Conservation (phyloP, 2,113 vertebrate species). For the Pseudorhombus dupliciocellatus region DNA sequence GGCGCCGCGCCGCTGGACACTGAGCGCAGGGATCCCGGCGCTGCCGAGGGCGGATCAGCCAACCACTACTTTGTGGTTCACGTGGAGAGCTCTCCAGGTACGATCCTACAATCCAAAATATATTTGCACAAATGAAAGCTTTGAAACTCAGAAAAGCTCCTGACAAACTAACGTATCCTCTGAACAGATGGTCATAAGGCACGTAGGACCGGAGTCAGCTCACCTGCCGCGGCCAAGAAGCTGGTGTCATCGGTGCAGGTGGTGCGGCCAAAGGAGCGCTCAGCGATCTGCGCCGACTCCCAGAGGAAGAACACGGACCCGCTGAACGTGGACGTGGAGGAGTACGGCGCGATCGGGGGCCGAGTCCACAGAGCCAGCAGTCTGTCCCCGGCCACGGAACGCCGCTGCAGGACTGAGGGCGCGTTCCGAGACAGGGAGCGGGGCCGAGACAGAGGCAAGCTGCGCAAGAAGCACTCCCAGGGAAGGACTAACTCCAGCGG, state of each 20-base stretch:
- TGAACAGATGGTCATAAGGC: slow-evolving; percentile 75
- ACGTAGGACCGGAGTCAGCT: slow-evolving; percentile 35
- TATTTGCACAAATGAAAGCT: too few relatives aligned
- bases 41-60: slow-evolving; percentile 60
- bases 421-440: slow-evolving; percentile 72
- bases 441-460: slow-evolving; percentile 79
- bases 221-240: slow-evolving; percentile 53
- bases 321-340: slow-evolving; percentile 54
- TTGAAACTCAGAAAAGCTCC: too few relatives aligned
- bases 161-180: not conserved
- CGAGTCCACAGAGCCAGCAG: slow-evolving; percentile 71
- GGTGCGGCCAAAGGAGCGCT: slow-evolving; percentile 90
- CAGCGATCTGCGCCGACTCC: slow-evolving; percentile 53
- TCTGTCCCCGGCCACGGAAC: slow-evolving; percentile 65
- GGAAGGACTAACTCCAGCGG: slow-evolving; percentile 77
- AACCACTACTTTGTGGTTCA: slow-evolving; percentile 81
- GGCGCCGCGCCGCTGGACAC: slow-evolving; percentile 42
- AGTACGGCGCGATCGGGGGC: slow-evolving; percentile 54
- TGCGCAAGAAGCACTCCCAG: slow-evolving; percentile 82
- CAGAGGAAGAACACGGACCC: slow-evolving; percentile 75
- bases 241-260: slow-evolving; percentile 78
- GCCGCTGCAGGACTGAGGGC: slow-evolving; percentile 54
- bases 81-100: slow-evolving; percentile 78
- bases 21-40: slow-evolving; percentile 36
- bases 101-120: not conserved